phyloP scores from a whole-genome alignment of 2,797 vertebrate genomes.

The Arremon brunneinucha region DNA sequence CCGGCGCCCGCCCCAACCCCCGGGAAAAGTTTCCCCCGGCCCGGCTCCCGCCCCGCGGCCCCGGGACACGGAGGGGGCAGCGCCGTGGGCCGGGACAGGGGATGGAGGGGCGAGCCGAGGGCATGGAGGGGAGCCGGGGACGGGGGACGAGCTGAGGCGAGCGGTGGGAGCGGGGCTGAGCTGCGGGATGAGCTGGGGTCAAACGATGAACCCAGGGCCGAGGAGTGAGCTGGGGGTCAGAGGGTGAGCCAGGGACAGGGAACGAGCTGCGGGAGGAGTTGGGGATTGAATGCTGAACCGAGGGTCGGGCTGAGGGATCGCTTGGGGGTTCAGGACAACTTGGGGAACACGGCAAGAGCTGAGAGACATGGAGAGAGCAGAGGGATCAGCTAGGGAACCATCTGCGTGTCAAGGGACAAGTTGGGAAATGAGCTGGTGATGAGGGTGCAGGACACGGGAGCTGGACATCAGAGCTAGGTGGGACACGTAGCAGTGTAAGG shows the following conservation, averaged over 20 bases:
- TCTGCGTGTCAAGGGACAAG: neutral
- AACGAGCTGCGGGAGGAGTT: neutral
- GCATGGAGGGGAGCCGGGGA: neutral
- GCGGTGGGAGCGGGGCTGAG: fast-evolving
- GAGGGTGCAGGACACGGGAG: neutral
- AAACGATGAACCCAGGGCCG: neutral
- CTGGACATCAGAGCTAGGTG: neutral
- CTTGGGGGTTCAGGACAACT: too few species aligned
- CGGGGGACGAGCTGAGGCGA: fast-evolving
- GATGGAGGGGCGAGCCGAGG: neutral
- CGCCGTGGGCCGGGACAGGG: neutral
- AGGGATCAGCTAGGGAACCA: neutral
- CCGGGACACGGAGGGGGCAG: neutral
- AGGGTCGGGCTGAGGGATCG: neutral
- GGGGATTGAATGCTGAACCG: neutral
- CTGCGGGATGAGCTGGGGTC: neutral
- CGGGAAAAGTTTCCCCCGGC: neutral
- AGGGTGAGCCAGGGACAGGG: neutral
- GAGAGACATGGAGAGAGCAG: fast-evolving
- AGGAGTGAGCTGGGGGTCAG: neutral
- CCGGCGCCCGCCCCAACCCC: neutral
- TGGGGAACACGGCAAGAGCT: neutral
- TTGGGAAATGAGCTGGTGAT: neutral
- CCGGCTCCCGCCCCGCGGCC: neutral
- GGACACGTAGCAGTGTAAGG: fast-evolving